These are phyloP conservation scores for Clarias gariepinus DNA, from an alignment of 2,113 vertebrate species.

Conservation along the genomic window DNA sequence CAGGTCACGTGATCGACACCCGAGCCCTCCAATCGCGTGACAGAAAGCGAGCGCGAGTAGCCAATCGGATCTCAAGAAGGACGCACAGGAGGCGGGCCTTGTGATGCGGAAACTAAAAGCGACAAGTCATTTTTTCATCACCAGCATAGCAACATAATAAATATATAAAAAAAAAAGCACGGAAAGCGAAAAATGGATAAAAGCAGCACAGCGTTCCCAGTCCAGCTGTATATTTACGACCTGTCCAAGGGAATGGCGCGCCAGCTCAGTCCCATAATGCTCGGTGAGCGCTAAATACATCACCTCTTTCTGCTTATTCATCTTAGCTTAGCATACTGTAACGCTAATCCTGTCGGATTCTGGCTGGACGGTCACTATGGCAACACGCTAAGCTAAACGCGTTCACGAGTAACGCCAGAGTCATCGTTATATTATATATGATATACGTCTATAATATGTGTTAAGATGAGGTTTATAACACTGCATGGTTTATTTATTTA, in stretches of 20 bases:
- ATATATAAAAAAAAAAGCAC: neutral
- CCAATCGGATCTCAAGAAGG: neutral
- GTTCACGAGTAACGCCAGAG: neutral
- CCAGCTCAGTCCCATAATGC: constrained; percentile 92
- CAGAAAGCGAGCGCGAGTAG: neutral
- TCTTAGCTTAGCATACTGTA: neutral
- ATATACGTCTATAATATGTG: no score
- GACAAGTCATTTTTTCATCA: neutral
- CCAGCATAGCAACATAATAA: neutral
- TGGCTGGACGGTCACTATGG: neutral
- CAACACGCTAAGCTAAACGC: neutral
- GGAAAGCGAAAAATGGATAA: constrained; percentile 63
- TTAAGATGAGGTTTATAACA: neutral
- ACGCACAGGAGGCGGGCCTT: neutral
- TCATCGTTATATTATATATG: no score
- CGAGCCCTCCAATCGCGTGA: neutral
- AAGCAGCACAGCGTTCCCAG: constrained; percentile 68
- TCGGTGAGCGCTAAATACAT: constrained; percentile 79
- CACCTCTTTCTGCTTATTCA: constrained; percentile 33
- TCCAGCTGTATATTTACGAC: constrained; percentile 95
- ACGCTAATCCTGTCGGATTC: neutral
- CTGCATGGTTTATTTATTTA: neutral
- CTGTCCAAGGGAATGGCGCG: constrained; percentile 93
- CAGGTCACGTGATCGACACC: neutral
- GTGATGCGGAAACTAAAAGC: neutral